phyloP scores from a whole-genome alignment of 1,140 invertebrate species.

The Neomicropteryx cornuta region DNA sequence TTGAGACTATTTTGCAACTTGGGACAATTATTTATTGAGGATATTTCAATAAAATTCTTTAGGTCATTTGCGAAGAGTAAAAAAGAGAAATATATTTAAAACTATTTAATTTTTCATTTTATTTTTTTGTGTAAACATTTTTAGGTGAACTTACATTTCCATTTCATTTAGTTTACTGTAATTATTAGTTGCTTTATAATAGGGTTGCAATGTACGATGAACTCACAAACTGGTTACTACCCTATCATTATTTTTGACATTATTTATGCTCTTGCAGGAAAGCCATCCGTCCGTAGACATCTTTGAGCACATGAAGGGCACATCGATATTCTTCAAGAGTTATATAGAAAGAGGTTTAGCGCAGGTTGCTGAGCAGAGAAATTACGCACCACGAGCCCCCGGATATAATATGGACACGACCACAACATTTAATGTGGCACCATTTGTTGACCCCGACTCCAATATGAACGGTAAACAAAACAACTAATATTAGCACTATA shows the following conservation, averaged over 20 bases:
- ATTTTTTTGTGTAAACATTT: too few species aligned
- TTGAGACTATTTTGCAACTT: too few species aligned
- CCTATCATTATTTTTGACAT: constrained; percentile 1
- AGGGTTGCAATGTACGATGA: too few species aligned
- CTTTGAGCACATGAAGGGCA: constrained; percentile 80
- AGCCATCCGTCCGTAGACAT: constrained; percentile 85
- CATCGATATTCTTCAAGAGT: constrained; percentile 84
- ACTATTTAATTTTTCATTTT: too few species aligned
- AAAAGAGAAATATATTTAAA: too few species aligned
- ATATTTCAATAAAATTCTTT: too few species aligned
- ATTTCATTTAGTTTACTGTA: too few species aligned
- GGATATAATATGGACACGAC: not conserved
- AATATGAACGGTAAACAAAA: constrained; percentile 27
- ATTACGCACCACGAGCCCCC: constrained; percentile 16
- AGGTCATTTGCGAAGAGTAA: too few species aligned
- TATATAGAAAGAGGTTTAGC: constrained; percentile 82
- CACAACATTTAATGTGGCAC: constrained; percentile 5
- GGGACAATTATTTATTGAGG: too few species aligned
- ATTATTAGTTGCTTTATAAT: too few species aligned
- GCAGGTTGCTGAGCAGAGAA: constrained; percentile 59
- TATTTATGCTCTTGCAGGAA: constrained; percentile 39
- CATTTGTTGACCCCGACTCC: constrained; percentile 20
- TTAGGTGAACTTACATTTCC: too few species aligned
- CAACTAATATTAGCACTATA: constrained; percentile 21
- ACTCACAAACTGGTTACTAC: not conserved